phyloP scores from a whole-genome alignment of 2,888 invertebrate species.

The Ornithoptera alexandrae region DNA sequence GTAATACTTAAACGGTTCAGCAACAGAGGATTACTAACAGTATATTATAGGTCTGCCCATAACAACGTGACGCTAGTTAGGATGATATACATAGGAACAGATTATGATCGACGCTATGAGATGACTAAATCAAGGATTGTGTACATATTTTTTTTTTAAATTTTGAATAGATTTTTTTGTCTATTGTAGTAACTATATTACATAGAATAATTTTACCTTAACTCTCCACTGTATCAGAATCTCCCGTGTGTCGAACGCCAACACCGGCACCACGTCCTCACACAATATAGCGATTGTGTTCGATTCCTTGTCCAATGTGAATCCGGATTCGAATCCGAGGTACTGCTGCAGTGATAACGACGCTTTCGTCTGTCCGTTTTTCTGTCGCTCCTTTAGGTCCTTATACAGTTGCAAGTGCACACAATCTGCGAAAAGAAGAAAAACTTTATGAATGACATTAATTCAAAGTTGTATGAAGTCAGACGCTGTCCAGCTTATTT shows the following conservation, averaged over 20 bases:
- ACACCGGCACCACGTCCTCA: constrained; percentile 90
- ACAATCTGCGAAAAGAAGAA: constrained; percentile 84
- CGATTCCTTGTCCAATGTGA: constrained; percentile 93
- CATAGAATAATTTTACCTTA: constrained; percentile 48
- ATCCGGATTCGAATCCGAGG: constrained; percentile 92
- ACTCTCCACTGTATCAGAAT: constrained; percentile 92
- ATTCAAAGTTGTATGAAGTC: not conserved
- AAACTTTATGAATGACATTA: not conserved
- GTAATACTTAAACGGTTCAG: no score
- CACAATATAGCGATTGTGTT: constrained; percentile 94
- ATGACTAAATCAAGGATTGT: no score
- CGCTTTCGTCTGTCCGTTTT: constrained; percentile 92
- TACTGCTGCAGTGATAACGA: constrained; percentile 92
- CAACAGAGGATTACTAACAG: no score
- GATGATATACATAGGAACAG: no score
- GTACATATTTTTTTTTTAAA: no score
- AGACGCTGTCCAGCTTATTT: no score
- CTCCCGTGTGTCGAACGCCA: constrained; percentile 93
- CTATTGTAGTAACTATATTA: no score
- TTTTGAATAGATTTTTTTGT: no score
- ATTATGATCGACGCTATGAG: no score
- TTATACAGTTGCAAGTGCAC: constrained; percentile 93
- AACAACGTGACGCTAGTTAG: no score
- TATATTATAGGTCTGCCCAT: no score
- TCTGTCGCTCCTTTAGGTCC: constrained; percentile 92